phyloP scores from a whole-genome alignment of 2,113 vertebrate genomes.

The Pan paniscus region DNA sequence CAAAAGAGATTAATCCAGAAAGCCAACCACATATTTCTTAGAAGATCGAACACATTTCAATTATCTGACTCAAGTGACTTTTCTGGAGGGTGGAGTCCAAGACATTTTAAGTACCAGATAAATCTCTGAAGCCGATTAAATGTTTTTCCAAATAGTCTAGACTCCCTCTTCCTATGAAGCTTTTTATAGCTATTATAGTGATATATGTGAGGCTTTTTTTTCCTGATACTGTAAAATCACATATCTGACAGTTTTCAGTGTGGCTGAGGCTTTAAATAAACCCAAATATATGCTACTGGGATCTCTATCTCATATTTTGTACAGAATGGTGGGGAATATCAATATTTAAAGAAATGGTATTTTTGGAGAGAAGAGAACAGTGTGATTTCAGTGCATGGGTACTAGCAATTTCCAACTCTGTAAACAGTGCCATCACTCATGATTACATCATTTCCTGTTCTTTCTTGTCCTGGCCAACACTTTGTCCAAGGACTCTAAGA shows the following conservation, averaged over 20 bases:
- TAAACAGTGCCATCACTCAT: neutral
- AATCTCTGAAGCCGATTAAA: conserved; percentile 46
- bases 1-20: neutral
- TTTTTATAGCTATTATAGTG: neutral
- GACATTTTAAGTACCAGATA: conserved; percentile 46
- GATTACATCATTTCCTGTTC: neutral
- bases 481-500: neutral
- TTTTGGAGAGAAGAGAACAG: neutral
- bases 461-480: neutral
- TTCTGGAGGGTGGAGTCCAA: conserved; percentile 39
- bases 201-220: neutral
- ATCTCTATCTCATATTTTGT: neutral
- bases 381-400: neutral
- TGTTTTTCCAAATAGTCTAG: neutral
- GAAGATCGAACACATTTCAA: conserved; percentile 4
- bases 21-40: conserved; percentile 30
- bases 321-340: neutral
- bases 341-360: neutral
- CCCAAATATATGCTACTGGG: neutral
- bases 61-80: conserved; percentile 31
- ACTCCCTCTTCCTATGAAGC: neutral
- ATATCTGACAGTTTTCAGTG: neutral
- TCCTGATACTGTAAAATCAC: neutral
- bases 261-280: conserved; percentile 22
- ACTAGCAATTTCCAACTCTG: neutral